Conservation (phyloP, 2,888 invertebrate genomes). For the Pelosia muscerda region DNA sequence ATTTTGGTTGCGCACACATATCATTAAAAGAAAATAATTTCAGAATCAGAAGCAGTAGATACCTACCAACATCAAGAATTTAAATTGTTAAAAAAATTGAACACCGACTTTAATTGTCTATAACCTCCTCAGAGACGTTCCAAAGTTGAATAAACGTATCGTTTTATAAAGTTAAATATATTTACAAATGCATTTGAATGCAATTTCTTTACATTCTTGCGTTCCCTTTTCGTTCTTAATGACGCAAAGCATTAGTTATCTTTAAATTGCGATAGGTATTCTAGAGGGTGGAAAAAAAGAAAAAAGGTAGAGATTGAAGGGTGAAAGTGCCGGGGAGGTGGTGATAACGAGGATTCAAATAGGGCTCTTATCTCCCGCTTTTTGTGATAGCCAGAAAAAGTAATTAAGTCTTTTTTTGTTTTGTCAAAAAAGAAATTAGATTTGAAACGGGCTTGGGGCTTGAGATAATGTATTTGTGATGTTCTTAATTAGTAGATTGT, state of each 20-base stretch:
- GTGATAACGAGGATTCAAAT: slow-evolving; percentile 82
- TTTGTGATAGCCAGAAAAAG: slow-evolving; percentile 79
- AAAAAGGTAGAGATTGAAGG: slow-evolving; percentile 73
- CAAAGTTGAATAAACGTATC: slow-evolving; percentile 37
- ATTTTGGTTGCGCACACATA: slow-evolving; percentile 32
- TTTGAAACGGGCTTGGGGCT: slow-evolving; percentile 65
- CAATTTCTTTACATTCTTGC: slow-evolving; percentile 59
- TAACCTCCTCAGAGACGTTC: slow-evolving; percentile 24
- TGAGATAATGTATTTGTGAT: slow-evolving; percentile 78
- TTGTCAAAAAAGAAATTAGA: slow-evolving; percentile 75
- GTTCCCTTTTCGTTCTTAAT: slow-evolving; percentile 73
- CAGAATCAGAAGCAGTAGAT: slow-evolving; percentile 13
- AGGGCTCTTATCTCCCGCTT: slow-evolving; percentile 78
- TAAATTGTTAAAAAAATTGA: slow-evolving; percentile 20
- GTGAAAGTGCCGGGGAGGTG: slow-evolving; percentile 72
- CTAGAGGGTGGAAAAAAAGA: slow-evolving; percentile 64
- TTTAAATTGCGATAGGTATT: slow-evolving; percentile 82
- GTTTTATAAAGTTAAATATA: slow-evolving; percentile 55
- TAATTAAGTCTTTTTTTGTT: slow-evolving; percentile 82
- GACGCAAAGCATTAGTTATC: slow-evolving; percentile 83
- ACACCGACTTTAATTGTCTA: slow-evolving; percentile 22
- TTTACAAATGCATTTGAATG: slow-evolving; percentile 79
- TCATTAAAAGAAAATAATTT: slow-evolving; percentile 31
- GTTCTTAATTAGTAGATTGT: slow-evolving; percentile 75
- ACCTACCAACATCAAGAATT: slow-evolving; percentile 17